Conservation (phyloP, 2,888 invertebrate species). For the Pterostichus niger region DNA sequence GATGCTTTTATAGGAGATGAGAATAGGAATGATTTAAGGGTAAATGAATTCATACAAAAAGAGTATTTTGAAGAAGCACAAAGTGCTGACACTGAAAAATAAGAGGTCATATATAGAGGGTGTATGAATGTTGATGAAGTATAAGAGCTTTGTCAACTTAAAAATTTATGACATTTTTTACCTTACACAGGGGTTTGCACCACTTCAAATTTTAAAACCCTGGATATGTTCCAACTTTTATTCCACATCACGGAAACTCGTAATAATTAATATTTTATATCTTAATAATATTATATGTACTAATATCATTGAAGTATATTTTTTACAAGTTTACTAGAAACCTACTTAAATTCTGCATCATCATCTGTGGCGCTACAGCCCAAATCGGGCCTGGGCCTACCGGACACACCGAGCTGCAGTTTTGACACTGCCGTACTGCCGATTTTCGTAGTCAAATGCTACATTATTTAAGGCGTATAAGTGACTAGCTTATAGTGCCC, state of each 20-base stretch:
- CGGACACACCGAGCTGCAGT: too few relatives aligned
- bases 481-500: too few relatives aligned
- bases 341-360: too few relatives aligned
- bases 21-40: constrained; percentile 35
- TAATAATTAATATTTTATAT: too few relatives aligned
- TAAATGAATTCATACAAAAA: constrained; percentile 46
- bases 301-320: too few relatives aligned
- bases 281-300: too few relatives aligned
- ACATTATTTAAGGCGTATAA: too few relatives aligned
- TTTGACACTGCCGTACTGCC: too few relatives aligned
- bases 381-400: too few relatives aligned
- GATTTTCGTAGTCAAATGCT: too few relatives aligned
- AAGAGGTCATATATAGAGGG: constrained; percentile 41
- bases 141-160: constrained; percentile 47
- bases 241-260: not conserved
- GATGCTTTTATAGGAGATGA: constrained; percentile 6
- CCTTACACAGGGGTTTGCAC: not conserved
- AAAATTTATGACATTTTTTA: constrained; percentile 42
- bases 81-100: constrained; percentile 38
- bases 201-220: not conserved
- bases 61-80: constrained; percentile 36
- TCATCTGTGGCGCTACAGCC: too few relatives aligned
- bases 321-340: too few relatives aligned
- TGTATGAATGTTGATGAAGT: constrained; percentile 50
- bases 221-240: constrained; percentile 26